Evolutionary conservation across 2,797 vertebrate species (phyloP).

Genomic region (Aphelocoma californica): DNA sequence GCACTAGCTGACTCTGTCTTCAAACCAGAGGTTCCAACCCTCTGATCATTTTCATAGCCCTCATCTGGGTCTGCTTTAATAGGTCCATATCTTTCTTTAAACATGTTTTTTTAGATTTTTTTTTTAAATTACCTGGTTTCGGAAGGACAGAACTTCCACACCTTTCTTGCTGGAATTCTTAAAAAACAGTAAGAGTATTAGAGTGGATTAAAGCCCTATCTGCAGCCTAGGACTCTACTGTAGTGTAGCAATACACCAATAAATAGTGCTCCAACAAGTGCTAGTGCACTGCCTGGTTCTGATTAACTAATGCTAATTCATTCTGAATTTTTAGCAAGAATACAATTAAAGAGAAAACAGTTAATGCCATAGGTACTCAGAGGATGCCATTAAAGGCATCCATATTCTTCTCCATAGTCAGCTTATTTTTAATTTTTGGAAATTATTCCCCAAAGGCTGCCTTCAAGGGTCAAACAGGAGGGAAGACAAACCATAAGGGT

Average conservation of each 20-base stretch:
- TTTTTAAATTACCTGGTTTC: background rate
- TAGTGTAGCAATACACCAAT: background rate
- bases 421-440: background rate
- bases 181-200: background rate
- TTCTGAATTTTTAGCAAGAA: background rate
- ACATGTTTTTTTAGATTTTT: background rate
- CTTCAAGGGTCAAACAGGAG: background rate
- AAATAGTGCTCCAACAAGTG: background rate
- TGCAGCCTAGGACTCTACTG: background rate
- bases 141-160: background rate
- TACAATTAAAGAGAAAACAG: background rate
- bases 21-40: background rate
- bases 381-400: background rate
- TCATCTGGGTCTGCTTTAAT: background rate
- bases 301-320: background rate
- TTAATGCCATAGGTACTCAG: background rate
- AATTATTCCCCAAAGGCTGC: background rate
- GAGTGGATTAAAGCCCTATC: background rate
- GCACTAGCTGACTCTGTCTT: accelerated
- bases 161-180: background rate
- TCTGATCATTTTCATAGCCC: background rate
- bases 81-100: background rate
- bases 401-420: background rate
- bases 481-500: background rate
- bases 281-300: background rate